Percentiles rank a stretch among this genome's conserved stretches.
These are phyloP conservation scores for Platyscapa corneri DNA, from an alignment of 1,140 invertebrate genomes.

Conservation along the genomic window DNA sequence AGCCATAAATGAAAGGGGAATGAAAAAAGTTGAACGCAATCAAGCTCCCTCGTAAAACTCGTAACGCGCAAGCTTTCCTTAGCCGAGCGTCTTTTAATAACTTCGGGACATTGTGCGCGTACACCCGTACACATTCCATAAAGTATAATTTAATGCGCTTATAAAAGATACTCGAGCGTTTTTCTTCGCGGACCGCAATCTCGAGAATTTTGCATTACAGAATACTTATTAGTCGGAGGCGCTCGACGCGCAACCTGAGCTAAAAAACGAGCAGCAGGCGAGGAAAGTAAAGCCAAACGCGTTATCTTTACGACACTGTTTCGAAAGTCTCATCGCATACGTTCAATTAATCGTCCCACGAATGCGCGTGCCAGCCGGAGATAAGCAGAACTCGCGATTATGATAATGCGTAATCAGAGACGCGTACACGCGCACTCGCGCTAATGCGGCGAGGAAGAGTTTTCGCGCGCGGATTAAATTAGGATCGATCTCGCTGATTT, in stretches of 20 bases:
- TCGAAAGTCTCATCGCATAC: conserved; percentile 36
- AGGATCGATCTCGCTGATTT: conserved; percentile 7
- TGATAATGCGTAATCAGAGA: conserved; percentile 16
- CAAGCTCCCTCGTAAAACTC: neutral
- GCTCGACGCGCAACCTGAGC: neutral
- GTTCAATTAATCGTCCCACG: conserved; percentile 53
- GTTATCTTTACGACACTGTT: conserved; percentile 10
- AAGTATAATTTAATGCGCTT: neutral
- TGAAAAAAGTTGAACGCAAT: neutral
- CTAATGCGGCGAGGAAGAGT: neutral
- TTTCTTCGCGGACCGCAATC: neutral
- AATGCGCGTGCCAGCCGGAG: neutral
- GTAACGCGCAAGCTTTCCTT: neutral
- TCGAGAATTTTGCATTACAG: neutral
- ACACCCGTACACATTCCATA: neutral
- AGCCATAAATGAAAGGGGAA: neutral
- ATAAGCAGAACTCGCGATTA: conserved; percentile 38
- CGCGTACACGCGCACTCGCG: neutral
- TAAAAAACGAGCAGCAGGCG: neutral
- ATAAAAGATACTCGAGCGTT: neutral
- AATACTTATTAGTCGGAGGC: neutral
- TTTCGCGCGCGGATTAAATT: too few species aligned
- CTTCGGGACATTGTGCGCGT: neutral
- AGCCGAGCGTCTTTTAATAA: neutral
- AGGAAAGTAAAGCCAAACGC: neutral